Base-by-base conservation (phyloP, 2,113 vertebrate species). In the Semnornis frantzii region DNA sequence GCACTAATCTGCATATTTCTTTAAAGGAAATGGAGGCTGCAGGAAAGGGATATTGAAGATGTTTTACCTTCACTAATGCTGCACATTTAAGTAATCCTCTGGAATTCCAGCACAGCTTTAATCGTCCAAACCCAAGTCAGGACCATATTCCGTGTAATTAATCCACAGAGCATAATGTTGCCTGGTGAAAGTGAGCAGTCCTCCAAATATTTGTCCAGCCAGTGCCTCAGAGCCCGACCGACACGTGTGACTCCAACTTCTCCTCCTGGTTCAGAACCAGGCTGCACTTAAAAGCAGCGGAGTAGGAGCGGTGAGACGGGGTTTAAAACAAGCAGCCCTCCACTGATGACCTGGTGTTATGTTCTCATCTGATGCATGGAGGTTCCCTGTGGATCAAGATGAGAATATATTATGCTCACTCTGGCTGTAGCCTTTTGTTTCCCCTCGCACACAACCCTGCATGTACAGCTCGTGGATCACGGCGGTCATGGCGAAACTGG, bases 81-180 rank as follows among this genome's bases (percentile, higher is more conserved):
- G 93, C 94, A 92, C 77, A 93, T 96, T 95, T 92, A 92, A 95
- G 94, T 94, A 93, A 96, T 95, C 93, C 88, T 87, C 90, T 82
- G 90, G 90, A 94, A 96, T 95, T 96, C 94, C 95, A 95, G 90
- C 82, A 86, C 69, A 89, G 94, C 93, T 93, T 82, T 94, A 94
- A 95, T 94, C 78, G 12, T 79, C 91, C 94, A 92, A 91, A 88
- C 82, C 81, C 82, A 50, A 94, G 85, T 75, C 93, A 87, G 85
- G 90, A 63, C 93, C 70, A 65, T 82, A 90, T 62, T 90, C 92
- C 77, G 39, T 87, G 58, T 93, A 90, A 92, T 93, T 96, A 96
- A 94, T 92, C 89, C 94, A 94, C 84, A 87, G 93, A 92, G 92
- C 77, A 94, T 86, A 86, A 95, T 76, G 76, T 86, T 95, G 87